A percentile compares a stretch with the other conserved stretches of the same genome.
Conservation (phyloP, 2,797 vertebrate genomes). For the Neolamprologus multifasciatus region DNA sequence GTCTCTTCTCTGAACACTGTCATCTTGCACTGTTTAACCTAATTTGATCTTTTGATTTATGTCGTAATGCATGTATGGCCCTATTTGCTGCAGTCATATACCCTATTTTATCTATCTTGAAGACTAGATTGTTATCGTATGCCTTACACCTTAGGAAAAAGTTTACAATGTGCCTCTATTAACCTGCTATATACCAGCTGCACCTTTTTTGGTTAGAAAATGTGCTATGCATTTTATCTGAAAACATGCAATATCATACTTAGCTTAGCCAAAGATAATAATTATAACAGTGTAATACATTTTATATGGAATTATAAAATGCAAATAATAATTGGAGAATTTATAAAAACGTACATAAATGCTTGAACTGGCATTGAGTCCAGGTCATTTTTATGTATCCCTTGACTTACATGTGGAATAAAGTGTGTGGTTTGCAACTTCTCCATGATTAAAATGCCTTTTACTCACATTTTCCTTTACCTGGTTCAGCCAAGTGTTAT, state of each 20-base stretch:
- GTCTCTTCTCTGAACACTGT: background rate
- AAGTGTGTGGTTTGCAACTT: background rate
- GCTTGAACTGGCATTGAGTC: background rate
- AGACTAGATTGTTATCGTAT: background rate
- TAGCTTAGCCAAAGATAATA: constrained; percentile 7
- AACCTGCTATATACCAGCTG: background rate
- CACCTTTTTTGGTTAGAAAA: background rate
- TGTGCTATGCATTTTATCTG: background rate
- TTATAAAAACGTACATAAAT: background rate
- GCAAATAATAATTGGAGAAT: background rate
- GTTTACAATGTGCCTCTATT: background rate
- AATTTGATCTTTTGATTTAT: background rate
- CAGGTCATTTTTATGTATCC: background rate
- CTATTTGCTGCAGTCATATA: constrained; percentile 3
- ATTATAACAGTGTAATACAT: background rate
- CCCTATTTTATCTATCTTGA: background rate
- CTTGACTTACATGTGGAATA: constrained; percentile 6
- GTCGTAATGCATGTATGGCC: background rate
- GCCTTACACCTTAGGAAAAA: background rate
- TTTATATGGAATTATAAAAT: background rate
- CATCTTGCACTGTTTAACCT: background rate
- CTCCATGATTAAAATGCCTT: background rate
- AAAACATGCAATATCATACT: background rate
- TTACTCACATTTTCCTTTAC: background rate
- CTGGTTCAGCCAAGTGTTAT: background rate